Percentiles rank a stretch among this genome's conserved stretches.
Evolutionary conservation across 2,797 vertebrate genomes (phyloP).

Genomic region (Clamator glandarius): DNA sequence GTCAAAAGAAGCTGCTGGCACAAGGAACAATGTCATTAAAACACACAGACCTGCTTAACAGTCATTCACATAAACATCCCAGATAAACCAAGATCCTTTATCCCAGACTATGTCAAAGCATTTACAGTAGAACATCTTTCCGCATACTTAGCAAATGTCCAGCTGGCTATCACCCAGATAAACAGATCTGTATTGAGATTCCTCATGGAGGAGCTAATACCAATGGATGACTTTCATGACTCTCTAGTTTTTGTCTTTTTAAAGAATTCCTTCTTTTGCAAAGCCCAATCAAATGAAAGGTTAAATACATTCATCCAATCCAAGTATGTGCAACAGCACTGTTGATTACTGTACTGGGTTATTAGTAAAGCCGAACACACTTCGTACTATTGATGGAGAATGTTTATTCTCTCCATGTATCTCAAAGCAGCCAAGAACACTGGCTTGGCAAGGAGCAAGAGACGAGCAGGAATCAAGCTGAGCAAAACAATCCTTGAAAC

Average conservation of each 20-base stretch:
- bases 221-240: neutral
- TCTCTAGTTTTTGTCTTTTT: neutral
- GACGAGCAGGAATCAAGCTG: neutral
- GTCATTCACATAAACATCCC: neutral
- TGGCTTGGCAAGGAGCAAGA: conserved; percentile 13
- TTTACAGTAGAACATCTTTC: conserved; percentile 28
- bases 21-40: neutral
- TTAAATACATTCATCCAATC: neutral
- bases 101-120: conserved; percentile 12
- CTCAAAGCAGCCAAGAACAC: neutral
- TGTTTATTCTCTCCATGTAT: neutral
- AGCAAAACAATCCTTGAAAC: conserved; percentile 13
- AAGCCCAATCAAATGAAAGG: neutral
- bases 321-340: neutral
- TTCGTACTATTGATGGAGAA: neutral
- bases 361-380: neutral
- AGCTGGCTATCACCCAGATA: conserved; percentile 35
- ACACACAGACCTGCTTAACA: neutral
- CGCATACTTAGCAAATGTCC: conserved; percentile 15
- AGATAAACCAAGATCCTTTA: neutral
- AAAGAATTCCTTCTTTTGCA: neutral
- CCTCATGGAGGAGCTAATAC: neutral
- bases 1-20: neutral
- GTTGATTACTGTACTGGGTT: neutral
- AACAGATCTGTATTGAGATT: conserved; percentile 21